Conservation (phyloP, 2,888 invertebrate species). For the Epinotia demarniana region DNA sequence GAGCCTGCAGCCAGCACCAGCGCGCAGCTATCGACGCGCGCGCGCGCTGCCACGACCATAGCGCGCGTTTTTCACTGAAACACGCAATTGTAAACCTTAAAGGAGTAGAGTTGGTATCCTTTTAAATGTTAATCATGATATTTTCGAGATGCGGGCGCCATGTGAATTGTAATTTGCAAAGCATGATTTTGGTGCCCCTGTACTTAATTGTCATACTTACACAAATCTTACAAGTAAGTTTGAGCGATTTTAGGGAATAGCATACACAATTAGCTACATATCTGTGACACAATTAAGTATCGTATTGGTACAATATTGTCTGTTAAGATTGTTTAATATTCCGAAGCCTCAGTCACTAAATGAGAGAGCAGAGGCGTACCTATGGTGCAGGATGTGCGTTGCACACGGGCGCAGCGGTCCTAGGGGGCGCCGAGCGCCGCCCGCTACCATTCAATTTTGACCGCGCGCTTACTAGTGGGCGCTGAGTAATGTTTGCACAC, state of each 20-base stretch:
- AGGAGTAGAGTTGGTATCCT: not conserved
- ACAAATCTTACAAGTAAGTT: not conserved
- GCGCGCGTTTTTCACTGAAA: conserved; percentile 91
- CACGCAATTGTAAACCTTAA: conserved; percentile 12
- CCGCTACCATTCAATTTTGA: too few relatives aligned
- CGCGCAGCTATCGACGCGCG: conserved; percentile 93
- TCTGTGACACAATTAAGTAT: not conserved
- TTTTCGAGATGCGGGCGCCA: not conserved
- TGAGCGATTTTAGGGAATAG: too few relatives aligned
- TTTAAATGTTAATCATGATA: too few relatives aligned
- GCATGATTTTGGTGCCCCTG: not conserved
- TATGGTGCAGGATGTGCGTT: too few relatives aligned
- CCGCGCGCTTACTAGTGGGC: too few relatives aligned
- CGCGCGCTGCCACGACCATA: conserved; percentile 92
- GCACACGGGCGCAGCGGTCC: too few relatives aligned
- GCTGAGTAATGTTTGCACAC: too few relatives aligned
- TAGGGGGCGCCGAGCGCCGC: too few relatives aligned
- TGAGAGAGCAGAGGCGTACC: too few relatives aligned
- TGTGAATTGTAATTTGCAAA: too few relatives aligned
- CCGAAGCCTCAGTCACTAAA: not conserved
- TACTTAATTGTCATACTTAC: not conserved
- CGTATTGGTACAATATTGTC: too few relatives aligned
- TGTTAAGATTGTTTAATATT: not conserved
- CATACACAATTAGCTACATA: too few relatives aligned
- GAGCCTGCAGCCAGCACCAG: conserved; percentile 97